Evolutionary conservation across 2,113 vertebrate genomes (phyloP), one percentile per base, ranked within the genome.

Genomic region (Lynx canadensis): DNA sequence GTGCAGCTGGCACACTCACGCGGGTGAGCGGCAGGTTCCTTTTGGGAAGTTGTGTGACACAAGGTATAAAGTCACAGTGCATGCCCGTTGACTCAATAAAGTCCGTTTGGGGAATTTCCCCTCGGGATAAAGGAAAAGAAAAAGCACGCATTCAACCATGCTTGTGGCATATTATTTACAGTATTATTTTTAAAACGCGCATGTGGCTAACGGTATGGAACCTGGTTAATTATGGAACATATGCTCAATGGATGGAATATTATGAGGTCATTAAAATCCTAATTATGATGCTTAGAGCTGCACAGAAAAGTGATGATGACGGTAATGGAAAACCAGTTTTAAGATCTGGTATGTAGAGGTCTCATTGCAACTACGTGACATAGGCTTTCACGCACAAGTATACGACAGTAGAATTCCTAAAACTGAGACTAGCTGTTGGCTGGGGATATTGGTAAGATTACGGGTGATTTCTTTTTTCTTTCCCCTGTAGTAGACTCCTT

Each of bases 201-300:
- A 95, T 76, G 65, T 95, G 91, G 88, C 63, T 92, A 96, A 97
- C 7, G 78, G 84, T 73, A 93, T 73, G 88, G 76, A 94, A 96
- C 94, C 69, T 6, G 90, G 83, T 95, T 96, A 91, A 97, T 94
- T 92, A 88, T 90, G 81, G 91, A 95, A 96, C 96, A 93, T 90
- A 94, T 95, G 91, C 76, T 96, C 85, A 68, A 84, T 91, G 92
- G 93, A 50, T 92, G 78, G 83, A 93, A 57, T 96, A 95, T 95
- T 94, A 96, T 76, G 92, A 90, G 87, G 85, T 82, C 95, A 97
- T 96, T 92, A 97, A 97, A 90, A 81, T 80, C 55, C 69, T 85
- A 96, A 97, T 97, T 96, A 78, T 18, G 45, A 81, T 92, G 81
- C 78, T 71, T 87, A 89, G 31, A 95, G 88, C 83, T n/a, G 52